These are phyloP conservation scores for Rynchops niger DNA, from an alignment of 2,113 vertebrate species.

Conservation along the genomic window DNA sequence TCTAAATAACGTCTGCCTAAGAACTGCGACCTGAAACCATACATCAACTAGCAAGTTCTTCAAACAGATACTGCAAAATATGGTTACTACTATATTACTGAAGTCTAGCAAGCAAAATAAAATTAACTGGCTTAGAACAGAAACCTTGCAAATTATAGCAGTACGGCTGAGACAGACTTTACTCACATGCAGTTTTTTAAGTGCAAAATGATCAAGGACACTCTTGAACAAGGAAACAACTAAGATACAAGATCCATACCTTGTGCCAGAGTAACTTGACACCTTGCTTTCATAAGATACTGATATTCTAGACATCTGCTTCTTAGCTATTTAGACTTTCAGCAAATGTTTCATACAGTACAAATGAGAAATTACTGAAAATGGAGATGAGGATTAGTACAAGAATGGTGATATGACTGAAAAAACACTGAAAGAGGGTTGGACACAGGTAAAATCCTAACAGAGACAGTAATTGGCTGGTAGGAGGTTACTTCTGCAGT, in stretches of 20 bases:
- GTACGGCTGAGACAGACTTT: not conserved
- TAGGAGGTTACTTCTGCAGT: not conserved
- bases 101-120: not conserved
- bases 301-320: not conserved
- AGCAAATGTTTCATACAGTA: not conserved
- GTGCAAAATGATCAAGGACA: not conserved
- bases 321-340: not conserved
- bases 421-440: not conserved
- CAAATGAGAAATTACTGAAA: not conserved
- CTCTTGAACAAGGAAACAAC: not conserved
- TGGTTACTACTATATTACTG: not conserved
- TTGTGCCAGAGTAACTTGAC: not conserved
- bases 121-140: not conserved
- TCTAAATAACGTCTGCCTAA: not conserved
- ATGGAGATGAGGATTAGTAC: not conserved
- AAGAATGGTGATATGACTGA: not conserved
- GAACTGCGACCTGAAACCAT: not conserved
- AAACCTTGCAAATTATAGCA: not conserved
- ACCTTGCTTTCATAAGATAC: not conserved
- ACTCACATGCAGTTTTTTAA: not conserved
- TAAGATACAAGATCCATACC: not conserved
- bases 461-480: not conserved
- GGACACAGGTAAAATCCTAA: not conserved
- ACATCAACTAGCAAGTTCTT: not conserved
- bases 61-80: not conserved